Conservation (phyloP, 2,888 invertebrate species). For the Phragmatobia fuliginosa region DNA sequence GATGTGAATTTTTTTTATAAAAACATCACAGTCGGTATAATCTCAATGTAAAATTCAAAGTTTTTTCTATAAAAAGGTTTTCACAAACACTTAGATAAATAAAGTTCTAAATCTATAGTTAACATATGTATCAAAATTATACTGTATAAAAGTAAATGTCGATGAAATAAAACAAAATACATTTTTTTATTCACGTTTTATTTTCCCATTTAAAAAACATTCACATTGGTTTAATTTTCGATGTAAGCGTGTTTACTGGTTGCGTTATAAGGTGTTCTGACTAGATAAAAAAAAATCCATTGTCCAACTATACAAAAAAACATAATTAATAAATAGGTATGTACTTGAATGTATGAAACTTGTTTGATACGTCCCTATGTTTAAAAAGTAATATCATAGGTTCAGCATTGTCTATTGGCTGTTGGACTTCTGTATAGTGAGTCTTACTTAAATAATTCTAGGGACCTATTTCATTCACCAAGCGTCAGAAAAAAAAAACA, state of each 20-base stretch:
- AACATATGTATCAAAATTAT: too few species aligned
- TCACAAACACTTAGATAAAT: too few species aligned
- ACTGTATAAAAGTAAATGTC: background rate
- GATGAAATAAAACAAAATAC: constrained; percentile 33
- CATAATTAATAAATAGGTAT: background rate
- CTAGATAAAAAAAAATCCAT: background rate
- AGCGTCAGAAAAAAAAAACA: constrained; percentile 26
- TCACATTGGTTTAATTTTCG: constrained; percentile 51
- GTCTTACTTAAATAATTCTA: background rate
- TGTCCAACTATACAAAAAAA: background rate
- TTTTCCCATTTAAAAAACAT: constrained; percentile 63
- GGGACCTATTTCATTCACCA: constrained; percentile 20
- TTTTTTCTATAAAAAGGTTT: too few species aligned
- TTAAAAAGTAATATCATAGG: background rate
- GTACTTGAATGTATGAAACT: background rate
- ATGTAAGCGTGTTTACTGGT: constrained; percentile 47
- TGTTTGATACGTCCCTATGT: background rate
- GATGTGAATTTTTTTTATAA: too few species aligned
- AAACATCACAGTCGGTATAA: too few species aligned
- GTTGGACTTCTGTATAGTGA: background rate
- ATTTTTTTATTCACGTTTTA: constrained; percentile 45
- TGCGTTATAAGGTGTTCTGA: constrained; percentile 5
- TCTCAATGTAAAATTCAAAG: too few species aligned
- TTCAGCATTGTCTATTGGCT: background rate
- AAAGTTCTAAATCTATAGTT: too few species aligned